Evolutionary conservation across 2,113 vertebrate species (phyloP), one percentile per base, ranked within the genome.

Genomic region (Chionodraco myersi): DNA sequence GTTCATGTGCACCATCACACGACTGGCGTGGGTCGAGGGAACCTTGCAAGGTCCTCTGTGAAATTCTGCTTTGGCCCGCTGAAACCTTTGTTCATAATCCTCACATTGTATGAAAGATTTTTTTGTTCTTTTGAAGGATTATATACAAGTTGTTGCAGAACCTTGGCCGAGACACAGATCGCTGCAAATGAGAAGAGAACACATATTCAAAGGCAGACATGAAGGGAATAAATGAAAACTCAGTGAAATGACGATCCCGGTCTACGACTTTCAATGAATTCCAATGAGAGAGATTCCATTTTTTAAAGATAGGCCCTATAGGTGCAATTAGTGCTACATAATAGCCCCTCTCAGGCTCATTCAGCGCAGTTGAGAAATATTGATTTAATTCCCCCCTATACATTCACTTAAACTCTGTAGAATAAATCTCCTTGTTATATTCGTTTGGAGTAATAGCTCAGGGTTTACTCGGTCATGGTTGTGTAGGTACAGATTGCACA

Each of bases 301-400:
- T 85, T 90, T 84, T 72, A 87, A 83, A 83, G 79, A 92, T 80
- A 80, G 83, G 70, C 77, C 90, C 90, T 89, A 88, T 88, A 91
- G 92, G 89, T 91, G 85, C 91, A 94, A 92, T 94, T 93, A 95
- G 90, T 82, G 83, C 70, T 59, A 88, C 85, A 88, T 92, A 93
- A 92, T 91, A 75, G 73, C 74, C 51, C 66, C 72, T 82, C 81
- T 51, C 80, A 62, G 16, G 82, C 72, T 85, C 73, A 79, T 79
- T 80, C 74, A 63, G 79, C 75, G 60, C 36, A 88, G 75, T 84
- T 88, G 74, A 88, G 72, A 92, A 93, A 87, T 93, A 94, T 92
- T 86, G 84, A 93, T 93, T 92, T 86, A 86, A 91, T 93, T 90
- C 68, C 16, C 61, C 36, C 80, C 76, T 87, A 84, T 91, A 91